These are phyloP conservation scores for Caenorhabditis macrosperma DNA, from an alignment of 2,888 invertebrate species.

Conservation along the genomic window DNA sequence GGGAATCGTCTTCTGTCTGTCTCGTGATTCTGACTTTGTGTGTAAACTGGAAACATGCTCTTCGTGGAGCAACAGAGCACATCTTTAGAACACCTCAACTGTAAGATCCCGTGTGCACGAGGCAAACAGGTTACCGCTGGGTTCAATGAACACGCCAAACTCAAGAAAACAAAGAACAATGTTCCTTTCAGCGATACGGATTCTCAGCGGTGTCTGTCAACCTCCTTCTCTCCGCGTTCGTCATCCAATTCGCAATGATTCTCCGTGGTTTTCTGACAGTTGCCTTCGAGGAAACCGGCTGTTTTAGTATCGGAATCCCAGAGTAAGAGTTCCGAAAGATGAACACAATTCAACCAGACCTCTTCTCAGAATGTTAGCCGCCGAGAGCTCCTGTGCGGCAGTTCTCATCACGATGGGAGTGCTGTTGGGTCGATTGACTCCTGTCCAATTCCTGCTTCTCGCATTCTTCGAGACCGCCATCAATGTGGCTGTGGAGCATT, in stretches of 20 bases:
- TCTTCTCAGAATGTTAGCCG: conserved; percentile 80
- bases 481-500: conserved; percentile 81
- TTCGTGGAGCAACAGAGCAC: too few relatives aligned
- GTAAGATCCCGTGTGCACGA: too few relatives aligned
- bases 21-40: too few relatives aligned
- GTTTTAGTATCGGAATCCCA: conserved; percentile 75
- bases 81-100: too few relatives aligned
- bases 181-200: conserved; percentile 85
- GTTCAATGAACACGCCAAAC: too few relatives aligned
- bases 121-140: too few relatives aligned
- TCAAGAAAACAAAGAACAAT: too few relatives aligned
- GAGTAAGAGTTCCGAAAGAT: conserved; percentile 60
- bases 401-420: conserved; percentile 83
- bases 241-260: conserved; percentile 87
- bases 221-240: conserved; percentile 88
- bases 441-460: conserved; percentile 81
- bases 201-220: conserved; percentile 92
- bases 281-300: conserved; percentile 70
- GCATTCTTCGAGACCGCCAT: conserved; percentile 81
- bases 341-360: background rate
- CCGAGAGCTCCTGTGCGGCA: conserved; percentile 82
- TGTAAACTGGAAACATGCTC: too few relatives aligned
- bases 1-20: too few relatives aligned
- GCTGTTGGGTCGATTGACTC: conserved; percentile 81
- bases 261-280: conserved; percentile 80